phyloP scores from a whole-genome alignment of 2,888 invertebrate genomes.

The Diarsia brunnea region DNA sequence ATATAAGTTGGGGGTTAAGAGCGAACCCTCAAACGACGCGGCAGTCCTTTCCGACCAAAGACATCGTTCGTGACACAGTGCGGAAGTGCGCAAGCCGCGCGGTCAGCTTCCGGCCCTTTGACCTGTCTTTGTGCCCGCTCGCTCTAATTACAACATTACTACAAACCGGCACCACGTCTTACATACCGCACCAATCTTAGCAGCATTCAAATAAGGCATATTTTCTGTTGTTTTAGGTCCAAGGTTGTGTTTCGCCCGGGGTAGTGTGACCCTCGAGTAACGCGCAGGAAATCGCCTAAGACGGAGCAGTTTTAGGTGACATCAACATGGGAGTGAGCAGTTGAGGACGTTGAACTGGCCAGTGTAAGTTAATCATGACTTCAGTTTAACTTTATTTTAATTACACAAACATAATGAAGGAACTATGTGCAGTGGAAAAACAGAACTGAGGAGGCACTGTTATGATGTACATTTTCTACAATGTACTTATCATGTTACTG shows the following conservation, averaged over 20 bases:
- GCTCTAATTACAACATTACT: constrained; percentile 83
- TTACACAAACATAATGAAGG: constrained; percentile 19
- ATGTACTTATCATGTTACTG: neutral
- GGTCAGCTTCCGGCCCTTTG: constrained; percentile 89
- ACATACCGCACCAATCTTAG: constrained; percentile 58
- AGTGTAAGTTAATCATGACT: constrained; percentile 45
- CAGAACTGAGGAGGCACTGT: neutral
- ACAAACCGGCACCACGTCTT: constrained; percentile 55
- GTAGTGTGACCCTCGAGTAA: constrained; percentile 75
- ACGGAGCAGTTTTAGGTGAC: constrained; percentile 77
- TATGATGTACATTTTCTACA: neutral
- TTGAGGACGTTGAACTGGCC: constrained; percentile 39
- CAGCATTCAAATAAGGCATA: constrained; percentile 61
- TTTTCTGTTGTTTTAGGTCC: constrained; percentile 69
- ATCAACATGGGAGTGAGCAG: constrained; percentile 51
- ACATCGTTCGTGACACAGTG: constrained; percentile 78
- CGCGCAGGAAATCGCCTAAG: constrained; percentile 83
- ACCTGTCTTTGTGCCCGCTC: constrained; percentile 81
- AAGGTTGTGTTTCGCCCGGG: constrained; percentile 67
- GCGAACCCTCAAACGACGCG: constrained; percentile 72
- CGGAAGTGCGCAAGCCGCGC: constrained; percentile 84
- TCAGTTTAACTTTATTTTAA: constrained; percentile 50
- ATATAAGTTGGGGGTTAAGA: constrained; percentile 62
- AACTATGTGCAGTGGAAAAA: neutral
- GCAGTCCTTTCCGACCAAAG: constrained; percentile 79